Base-by-base conservation (phyloP, 2,797 vertebrate species). In the Acropternis orthonyx region DNA sequence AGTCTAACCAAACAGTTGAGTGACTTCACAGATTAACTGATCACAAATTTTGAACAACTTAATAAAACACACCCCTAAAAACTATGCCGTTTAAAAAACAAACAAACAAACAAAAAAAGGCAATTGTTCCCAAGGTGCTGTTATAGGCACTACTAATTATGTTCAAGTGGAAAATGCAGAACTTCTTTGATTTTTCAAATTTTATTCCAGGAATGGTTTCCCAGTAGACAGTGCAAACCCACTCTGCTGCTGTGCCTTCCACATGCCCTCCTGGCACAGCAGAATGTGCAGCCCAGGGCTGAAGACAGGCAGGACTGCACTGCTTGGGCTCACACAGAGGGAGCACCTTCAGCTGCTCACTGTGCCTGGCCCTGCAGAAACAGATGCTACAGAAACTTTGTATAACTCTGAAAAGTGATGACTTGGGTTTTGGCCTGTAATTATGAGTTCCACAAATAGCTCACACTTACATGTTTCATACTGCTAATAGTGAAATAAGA, bases 241-340 rank as follows among this genome's bases (percentile, higher is more conserved):
- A 28, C 3, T 6, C 7, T 26, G 56, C 28, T 74, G 48, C n/a
- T 54, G n/a, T 18, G n/a, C 32, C 34, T 63, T 54, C 36, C 26
- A 28, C 0, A 0, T 11, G 28, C 23, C 30, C 0, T 62, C 10
- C 14, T 5, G 20, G 69, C 51, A 62, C 32, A 74, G 30, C 14
- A 37, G n/a, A 37, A 68, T 5, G 2, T 41, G 37, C 71, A 87
- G 66, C 12, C 46, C 65, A 30, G 55, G 34, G 41, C 75, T 76
- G n/a, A 48, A 14, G 23, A 15, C 41, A 62, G 17, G 39, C 4
- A 37, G 34, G 34, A 26, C 26, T 27, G 37, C 22, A 52, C 18
- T 13, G 59, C n/a, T 54, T 56, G 3, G 51, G 15, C 26, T 65
- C 23, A 17, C 1, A 16, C 41, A 79, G 8, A 30, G 7, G 23